Base-by-base conservation (phyloP, 2,888 invertebrate species). In the Rapana venosa region DNA sequence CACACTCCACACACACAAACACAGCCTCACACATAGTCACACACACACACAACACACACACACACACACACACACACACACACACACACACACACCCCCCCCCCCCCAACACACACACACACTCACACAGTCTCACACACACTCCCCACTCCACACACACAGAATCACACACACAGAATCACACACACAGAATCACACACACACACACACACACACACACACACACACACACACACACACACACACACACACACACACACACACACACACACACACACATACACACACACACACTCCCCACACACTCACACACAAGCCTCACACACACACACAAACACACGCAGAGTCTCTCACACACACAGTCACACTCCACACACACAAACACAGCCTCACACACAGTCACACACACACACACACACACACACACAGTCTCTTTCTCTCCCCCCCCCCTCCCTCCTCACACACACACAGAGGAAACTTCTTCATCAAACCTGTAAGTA, bases 401-500 rank as follows among this genome's bases (percentile, higher is more conserved):
- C 90, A 83, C 91, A 70, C 87, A 89, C 88, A 89, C 89, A 89
- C 86, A 58, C 87, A 90, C 79, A 32, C 79, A 32, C 79, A 74
- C 22, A 83, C 83, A 83, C 47, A 83, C 83, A 47, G 2, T 8
- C 36, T 47, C 61, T 17, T 15, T 17, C 20, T 4, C 77, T 30
- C 77, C 15, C 66, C n/a, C 66, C 56, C 58, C 32, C n/a, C 17
- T 22, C 36, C 47, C 30, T 36, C 8, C 30, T 5, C 36, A 0
- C 36, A n/a, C 13, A 22, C n/a, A 30, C n/a, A 30, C n/a, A 5
- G 77, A n/a, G n/a, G n/a, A n/a, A n/a, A n/a, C n/a, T n/a, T n/a
- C n/a, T n/a, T n/a, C n/a, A n/a, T n/a, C n/a, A 8, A 32, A 94
- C 94, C 92, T 93, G 91, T 95, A 95, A 35, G 93, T 93, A 87